Base-by-base conservation (phyloP, 2,888 invertebrate species). In the Torymus auratus region DNA sequence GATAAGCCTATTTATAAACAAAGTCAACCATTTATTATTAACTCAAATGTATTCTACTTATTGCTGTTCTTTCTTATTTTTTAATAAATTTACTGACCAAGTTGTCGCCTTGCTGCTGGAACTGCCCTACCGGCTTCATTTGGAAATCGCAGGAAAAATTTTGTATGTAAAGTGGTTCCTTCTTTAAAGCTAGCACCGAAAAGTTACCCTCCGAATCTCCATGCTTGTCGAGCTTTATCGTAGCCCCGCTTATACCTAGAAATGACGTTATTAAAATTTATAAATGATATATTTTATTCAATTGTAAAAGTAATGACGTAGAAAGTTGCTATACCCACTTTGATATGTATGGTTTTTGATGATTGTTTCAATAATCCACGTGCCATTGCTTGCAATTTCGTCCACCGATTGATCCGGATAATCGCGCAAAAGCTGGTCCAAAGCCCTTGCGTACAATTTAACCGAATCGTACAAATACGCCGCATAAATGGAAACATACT, bases 181-280 rank as follows among this genome's bases (percentile, higher is more conserved):
- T 92, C 89, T 95, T 96, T 87, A 95, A 94, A 0, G 98, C 96
- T 82, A 99, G 92, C 76, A 99, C 96, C 0, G 99, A 98, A 92
- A 98, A 99, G 91, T 99, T 99, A 11, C 98, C 99, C 91, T 98
- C 98, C 0, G 98, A 98, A 91, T 99, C 98, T 2, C 98, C 99
- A 86, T 96, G 94, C 85, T 95, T 93, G 92, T 99, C 98, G 84
- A 99, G 93, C 85, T 96, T 96, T 87, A 99, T 97, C 82, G 95
- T 95, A 89, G 98, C 96, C 17, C 99, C 99, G 75, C 97, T 96
- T 87, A 99, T 95, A 94, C 99, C 98, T 98, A 87, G 0, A 86
- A 86, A 80, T 80, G 84, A 83, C 62, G 17, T 62, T 41, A 41
- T 41, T 41, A 41, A 7, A 41, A 41, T 1, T 5, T 28, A 7